Conservation (phyloP, 2,113 vertebrate genomes). For the Passer montanus region DNA sequence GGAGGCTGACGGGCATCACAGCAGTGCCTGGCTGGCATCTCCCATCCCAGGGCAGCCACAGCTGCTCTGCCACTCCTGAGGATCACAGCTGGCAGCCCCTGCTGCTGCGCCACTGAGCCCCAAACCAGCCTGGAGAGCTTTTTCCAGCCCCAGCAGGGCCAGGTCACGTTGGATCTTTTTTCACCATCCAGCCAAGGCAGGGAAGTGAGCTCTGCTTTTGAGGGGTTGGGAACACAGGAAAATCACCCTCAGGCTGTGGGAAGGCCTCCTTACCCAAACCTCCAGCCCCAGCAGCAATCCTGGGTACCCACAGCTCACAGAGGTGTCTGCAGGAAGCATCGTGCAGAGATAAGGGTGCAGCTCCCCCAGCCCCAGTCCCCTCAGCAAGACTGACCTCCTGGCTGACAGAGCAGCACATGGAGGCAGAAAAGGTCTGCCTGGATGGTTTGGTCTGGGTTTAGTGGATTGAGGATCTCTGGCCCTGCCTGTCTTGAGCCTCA, state of each 20-base stretch:
- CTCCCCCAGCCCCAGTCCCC: not conserved
- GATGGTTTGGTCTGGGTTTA: not conserved
- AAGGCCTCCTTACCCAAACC: not conserved
- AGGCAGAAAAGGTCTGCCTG: not conserved
- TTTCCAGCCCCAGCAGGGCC: not conserved
- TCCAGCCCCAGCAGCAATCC: not conserved
- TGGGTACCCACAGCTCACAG: not conserved
- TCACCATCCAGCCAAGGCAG: rapidly evolving
- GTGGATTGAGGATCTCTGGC: not conserved
- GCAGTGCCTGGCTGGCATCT: rapidly evolving
- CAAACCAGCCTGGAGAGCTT: not conserved
- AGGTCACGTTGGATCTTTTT: not conserved
- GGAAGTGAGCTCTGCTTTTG: not conserved
- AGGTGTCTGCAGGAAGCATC: not conserved
- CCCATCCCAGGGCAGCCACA: not conserved
- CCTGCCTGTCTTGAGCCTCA: not conserved
- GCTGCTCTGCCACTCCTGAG: not conserved
- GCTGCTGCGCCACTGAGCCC: not conserved
- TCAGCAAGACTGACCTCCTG: not conserved
- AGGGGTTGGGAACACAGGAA: not conserved
- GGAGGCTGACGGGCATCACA: rapidly evolving
- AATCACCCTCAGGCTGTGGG: not conserved
- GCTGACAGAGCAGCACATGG: not conserved
- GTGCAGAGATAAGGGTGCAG: not conserved
- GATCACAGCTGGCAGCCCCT: not conserved